Conservation (phyloP, 1,140 invertebrate species). For the Aphelenchoides fujianensis region DNA sequence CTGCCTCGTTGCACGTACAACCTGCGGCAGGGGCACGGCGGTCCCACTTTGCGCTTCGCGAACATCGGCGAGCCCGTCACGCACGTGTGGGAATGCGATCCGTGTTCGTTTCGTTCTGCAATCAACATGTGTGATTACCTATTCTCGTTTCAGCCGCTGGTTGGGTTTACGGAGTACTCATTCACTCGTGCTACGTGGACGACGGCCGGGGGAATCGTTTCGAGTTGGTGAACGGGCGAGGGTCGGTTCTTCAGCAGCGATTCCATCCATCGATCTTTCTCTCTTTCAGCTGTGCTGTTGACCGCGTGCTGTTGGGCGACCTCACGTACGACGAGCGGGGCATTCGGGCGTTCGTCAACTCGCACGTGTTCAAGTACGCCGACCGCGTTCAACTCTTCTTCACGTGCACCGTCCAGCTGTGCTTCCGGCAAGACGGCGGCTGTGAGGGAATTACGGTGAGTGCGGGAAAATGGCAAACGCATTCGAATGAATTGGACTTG, state of each 20-base stretch:
- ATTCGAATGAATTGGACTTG: too few species aligned
- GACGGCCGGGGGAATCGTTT: constrained; percentile 60
- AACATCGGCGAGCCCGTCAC: constrained; percentile 57
- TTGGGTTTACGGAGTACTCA: constrained; percentile 55
- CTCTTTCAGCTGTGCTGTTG: constrained; percentile 52
- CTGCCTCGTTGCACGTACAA: constrained; percentile 56
- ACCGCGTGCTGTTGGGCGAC: constrained; percentile 49
- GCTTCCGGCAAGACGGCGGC: constrained; percentile 61
- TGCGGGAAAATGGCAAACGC: too few species aligned
- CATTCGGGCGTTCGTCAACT: constrained; percentile 48
- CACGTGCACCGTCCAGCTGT: constrained; percentile 58
- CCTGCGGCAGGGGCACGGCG: constrained; percentile 48
- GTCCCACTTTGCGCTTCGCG: constrained; percentile 51
- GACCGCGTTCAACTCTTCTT: constrained; percentile 62
- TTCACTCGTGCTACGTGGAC: constrained; percentile 60
- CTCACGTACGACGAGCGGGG: constrained; percentile 47
- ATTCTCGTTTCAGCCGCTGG: constrained; percentile 44
- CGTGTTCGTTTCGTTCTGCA: constrained; percentile 31
- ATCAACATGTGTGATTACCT: too few species aligned
- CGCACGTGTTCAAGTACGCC: constrained; percentile 62
- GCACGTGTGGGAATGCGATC: constrained; percentile 54
- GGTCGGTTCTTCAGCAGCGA: too few species aligned
- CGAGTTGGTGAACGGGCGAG: constrained; percentile 57
- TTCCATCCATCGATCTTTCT: too few species aligned
- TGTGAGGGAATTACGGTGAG: constrained; percentile 58